Evolutionary conservation across 2,888 invertebrate species (phyloP).

Genomic region (Nysson spinosus): DNA sequence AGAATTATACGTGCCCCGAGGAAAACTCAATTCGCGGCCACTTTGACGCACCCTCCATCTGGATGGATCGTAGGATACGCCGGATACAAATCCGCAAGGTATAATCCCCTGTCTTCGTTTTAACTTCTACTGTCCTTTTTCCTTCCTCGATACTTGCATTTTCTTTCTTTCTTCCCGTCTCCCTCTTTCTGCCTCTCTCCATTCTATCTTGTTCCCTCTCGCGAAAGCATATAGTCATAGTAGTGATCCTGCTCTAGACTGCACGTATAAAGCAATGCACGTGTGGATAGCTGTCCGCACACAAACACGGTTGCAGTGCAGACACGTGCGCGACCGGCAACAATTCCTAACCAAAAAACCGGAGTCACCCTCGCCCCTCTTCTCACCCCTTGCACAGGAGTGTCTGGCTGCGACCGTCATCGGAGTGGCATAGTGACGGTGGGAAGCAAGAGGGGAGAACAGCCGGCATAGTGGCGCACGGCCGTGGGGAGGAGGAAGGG

Average conservation of each 20-base stretch:
- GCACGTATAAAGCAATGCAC: constrained; percentile 31
- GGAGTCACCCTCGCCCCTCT: constrained; percentile 66
- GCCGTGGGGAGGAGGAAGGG: constrained; percentile 20
- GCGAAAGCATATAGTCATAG: constrained; percentile 17
- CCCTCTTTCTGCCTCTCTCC: constrained; percentile 32
- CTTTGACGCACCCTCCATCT: constrained; percentile 66
- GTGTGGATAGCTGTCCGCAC: constrained; percentile 26
- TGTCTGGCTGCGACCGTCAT: constrained; percentile 72
- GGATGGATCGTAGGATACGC: constrained; percentile 52
- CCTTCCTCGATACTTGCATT: too few relatives aligned
- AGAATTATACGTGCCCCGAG: constrained; percentile 56
- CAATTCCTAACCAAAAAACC: constrained; percentile 74
- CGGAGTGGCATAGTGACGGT: constrained; percentile 58
- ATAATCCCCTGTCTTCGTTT: constrained; percentile 45
- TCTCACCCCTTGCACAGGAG: constrained; percentile 49
- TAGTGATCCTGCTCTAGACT: constrained; percentile 35
- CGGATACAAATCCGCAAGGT: constrained; percentile 60
- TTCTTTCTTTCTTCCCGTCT: too few relatives aligned
- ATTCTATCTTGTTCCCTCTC: constrained; percentile 12
- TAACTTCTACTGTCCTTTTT: constrained; percentile 6
- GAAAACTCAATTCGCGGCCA: constrained; percentile 69
- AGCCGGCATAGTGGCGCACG: constrained; percentile 38
- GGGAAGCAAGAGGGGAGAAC: constrained; percentile 39
- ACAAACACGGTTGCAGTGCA: constrained; percentile 31
- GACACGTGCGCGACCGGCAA: constrained; percentile 65